Conservation (phyloP, 2,797 vertebrate genomes). For the Manis crassicaudata region DNA sequence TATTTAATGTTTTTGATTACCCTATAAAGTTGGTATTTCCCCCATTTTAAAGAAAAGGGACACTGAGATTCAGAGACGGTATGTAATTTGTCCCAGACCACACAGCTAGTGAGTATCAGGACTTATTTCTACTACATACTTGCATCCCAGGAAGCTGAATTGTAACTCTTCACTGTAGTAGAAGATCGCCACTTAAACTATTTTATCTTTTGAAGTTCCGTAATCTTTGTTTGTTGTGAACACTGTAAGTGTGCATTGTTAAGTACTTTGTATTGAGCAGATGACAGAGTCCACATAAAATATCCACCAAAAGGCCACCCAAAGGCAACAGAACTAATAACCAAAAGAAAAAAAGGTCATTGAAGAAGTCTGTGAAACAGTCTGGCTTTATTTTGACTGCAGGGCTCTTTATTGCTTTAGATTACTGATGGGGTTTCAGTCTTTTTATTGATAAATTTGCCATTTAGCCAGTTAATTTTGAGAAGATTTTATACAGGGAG, state of each 20-base stretch:
- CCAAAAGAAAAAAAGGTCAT: neutral
- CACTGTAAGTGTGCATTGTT: neutral
- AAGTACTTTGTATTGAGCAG: conserved; percentile 19
- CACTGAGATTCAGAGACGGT: conserved; percentile 20
- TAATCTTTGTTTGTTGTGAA: conserved; percentile 20
- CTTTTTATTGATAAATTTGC: neutral
- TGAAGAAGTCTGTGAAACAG: neutral
- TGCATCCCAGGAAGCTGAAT: conserved; percentile 26
- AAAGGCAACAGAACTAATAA: neutral
- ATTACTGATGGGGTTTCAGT: neutral
- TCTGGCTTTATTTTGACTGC: neutral
- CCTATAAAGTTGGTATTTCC: neutral
- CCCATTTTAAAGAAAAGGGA: conserved; percentile 30
- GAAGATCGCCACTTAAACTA: neutral
- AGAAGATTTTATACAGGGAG: neutral
- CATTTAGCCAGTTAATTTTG: conserved; percentile 15
- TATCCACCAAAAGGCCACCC: neutral
- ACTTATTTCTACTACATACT: neutral
- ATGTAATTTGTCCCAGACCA: neutral
- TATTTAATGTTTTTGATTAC: conserved; percentile 24
- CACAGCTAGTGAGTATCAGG: neutral
- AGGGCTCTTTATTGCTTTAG: neutral
- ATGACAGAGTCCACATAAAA: neutral
- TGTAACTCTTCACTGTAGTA: neutral
- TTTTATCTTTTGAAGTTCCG: conserved; percentile 21